Evolutionary conservation across 2,888 invertebrate species (phyloP).

Genomic region (Cyrtodaria siliqua): DNA sequence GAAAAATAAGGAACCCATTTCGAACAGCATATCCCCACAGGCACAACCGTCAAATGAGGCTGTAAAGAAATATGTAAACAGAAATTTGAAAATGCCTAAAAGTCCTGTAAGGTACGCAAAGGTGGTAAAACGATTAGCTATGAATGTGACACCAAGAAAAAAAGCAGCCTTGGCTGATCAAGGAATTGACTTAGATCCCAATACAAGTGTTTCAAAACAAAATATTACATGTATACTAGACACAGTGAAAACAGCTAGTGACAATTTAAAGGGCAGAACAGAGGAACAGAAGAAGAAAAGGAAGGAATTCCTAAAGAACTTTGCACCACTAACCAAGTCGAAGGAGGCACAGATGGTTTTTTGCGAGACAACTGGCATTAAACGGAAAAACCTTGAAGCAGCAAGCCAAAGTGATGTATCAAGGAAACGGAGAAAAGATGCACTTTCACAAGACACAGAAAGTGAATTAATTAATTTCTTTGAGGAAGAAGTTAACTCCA

Average conservation of each 20-base stretch:
- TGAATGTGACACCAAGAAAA: background rate
- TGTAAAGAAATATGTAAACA: too few species aligned
- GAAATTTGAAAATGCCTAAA: too few species aligned
- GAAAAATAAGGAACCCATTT: too few species aligned
- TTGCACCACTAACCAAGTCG: background rate
- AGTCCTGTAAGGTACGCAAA: conserved; percentile 1
- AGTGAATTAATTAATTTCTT: conserved; percentile 14
- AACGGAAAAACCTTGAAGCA: conserved; percentile 11
- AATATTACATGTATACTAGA: background rate
- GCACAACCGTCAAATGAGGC: too few species aligned
- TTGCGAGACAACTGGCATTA: conserved; percentile 12
- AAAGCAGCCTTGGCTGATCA: background rate
- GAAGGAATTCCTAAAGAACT: background rate
- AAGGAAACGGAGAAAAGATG: conserved; percentile 5
- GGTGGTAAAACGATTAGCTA: background rate
- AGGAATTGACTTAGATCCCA: background rate
- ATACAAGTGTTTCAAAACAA: background rate
- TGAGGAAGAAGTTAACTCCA: conserved; percentile 2
- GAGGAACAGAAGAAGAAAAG: background rate
- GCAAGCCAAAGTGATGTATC: background rate
- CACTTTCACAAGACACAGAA: background rate
- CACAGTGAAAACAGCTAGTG: background rate
- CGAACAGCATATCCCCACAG: too few species aligned
- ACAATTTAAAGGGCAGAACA: background rate
- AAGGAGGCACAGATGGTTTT: background rate